Percentiles rank a stretch among this genome's conserved stretches.
Conservation (phyloP, 2,113 vertebrate species). For the Haemorhous mexicanus region DNA sequence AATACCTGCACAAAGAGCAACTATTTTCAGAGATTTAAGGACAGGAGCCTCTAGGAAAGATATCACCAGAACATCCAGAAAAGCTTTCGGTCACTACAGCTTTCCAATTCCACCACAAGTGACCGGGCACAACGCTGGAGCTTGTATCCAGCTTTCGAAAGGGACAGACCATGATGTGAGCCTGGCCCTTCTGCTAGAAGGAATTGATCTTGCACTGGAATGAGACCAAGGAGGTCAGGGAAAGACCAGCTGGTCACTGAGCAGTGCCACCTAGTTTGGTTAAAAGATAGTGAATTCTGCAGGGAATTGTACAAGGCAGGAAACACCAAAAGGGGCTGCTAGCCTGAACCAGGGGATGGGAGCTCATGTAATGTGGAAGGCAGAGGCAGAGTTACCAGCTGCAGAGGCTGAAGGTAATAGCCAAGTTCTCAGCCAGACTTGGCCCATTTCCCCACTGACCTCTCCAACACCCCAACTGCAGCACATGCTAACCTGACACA, state of each 20-base stretch:
- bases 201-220: conserved; percentile 50
- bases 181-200: conserved; percentile 65
- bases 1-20: not conserved
- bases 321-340: not conserved
- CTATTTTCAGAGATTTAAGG: not conserved
- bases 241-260: conserved; percentile 55
- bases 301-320: not conserved
- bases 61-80: not conserved
- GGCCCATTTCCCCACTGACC: not conserved
- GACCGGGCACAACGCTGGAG: not conserved
- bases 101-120: not conserved
- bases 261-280: conserved; percentile 40
- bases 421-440: not conserved
- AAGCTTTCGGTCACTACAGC: not conserved
- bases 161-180: not conserved
- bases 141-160: conserved; percentile 57
- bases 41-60: not conserved
- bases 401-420: no score
- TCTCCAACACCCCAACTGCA: not conserved
- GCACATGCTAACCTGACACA: not conserved
- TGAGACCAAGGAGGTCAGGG: conserved; percentile 46
- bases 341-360: accelerated
- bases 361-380: accelerated
- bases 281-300: not conserved
- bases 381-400: not conserved